These are phyloP conservation scores for Aporrectodea caliginosa DNA, from an alignment of 1,140 invertebrate genomes.

Conservation along the genomic window DNA sequence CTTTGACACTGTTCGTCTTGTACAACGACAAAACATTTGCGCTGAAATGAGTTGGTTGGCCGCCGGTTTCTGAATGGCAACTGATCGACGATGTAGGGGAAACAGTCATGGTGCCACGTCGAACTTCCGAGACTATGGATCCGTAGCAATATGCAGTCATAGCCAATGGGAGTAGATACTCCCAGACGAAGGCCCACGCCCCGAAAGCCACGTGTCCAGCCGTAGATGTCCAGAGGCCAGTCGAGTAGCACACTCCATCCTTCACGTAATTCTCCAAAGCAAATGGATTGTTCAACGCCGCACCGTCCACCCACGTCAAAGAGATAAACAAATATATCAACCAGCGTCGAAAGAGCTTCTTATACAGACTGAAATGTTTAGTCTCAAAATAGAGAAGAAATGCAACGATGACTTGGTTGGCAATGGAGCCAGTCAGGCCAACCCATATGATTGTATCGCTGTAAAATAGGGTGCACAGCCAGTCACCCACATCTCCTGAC, in stretches of 20 bases:
- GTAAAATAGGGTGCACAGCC: background rate
- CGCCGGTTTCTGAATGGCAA: background rate
- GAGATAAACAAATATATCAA: too few species aligned
- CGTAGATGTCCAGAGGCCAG: background rate
- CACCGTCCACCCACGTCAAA: background rate
- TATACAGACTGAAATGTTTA: too few species aligned
- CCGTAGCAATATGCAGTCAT: background rate
- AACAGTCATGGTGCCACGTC: background rate
- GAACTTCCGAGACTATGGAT: background rate
- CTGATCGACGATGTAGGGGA: background rate
- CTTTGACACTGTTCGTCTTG: background rate
- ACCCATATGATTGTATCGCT: background rate
- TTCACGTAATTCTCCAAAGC: background rate
- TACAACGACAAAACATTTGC: too few species aligned
- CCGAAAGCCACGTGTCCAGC: background rate
- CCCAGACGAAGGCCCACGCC: background rate
- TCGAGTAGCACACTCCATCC: background rate
- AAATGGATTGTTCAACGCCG: background rate
- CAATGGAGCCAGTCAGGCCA: background rate
- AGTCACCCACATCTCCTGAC: background rate
- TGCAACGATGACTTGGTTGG: background rate
- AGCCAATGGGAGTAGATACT: background rate
- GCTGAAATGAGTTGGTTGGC: too few species aligned
- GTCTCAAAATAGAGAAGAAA: too few species aligned
- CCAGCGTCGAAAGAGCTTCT: too few species aligned